Conservation (phyloP, 2,113 vertebrate species). For the Ibidorhyncha struthersii region DNA sequence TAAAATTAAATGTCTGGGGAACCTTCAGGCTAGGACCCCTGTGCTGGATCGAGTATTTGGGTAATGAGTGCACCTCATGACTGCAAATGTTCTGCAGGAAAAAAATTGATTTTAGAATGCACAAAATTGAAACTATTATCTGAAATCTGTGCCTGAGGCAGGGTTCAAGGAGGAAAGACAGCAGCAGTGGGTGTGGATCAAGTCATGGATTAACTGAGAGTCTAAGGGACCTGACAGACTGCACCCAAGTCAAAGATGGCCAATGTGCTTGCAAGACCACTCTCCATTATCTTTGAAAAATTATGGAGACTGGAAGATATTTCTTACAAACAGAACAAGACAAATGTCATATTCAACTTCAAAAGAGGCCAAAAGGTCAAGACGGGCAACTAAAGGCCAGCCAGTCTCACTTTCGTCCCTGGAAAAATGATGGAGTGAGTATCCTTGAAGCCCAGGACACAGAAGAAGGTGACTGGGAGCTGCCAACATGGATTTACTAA, state of each 20-base stretch:
- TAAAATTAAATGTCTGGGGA: background rate
- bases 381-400: background rate
- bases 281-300: background rate
- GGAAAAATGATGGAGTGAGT: background rate
- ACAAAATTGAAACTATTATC: background rate
- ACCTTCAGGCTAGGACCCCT: background rate
- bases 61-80: background rate
- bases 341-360: background rate
- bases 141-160: background rate
- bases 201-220: background rate
- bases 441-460: background rate
- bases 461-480: fast-evolving
- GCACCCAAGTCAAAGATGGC: background rate
- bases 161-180: background rate
- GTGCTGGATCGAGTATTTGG: background rate
- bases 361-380: background rate
- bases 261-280: background rate
- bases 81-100: background rate
- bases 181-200: background rate
- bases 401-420: background rate
- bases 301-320: background rate
- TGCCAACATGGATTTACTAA: background rate
- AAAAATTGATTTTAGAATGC: background rate
- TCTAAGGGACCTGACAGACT: background rate
- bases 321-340: background rate